A percentile compares a stretch with the other conserved stretches of the same genome.
phyloP scores from a whole-genome alignment of 2,797 vertebrate species.

The Myiotriccus ornatus region DNA sequence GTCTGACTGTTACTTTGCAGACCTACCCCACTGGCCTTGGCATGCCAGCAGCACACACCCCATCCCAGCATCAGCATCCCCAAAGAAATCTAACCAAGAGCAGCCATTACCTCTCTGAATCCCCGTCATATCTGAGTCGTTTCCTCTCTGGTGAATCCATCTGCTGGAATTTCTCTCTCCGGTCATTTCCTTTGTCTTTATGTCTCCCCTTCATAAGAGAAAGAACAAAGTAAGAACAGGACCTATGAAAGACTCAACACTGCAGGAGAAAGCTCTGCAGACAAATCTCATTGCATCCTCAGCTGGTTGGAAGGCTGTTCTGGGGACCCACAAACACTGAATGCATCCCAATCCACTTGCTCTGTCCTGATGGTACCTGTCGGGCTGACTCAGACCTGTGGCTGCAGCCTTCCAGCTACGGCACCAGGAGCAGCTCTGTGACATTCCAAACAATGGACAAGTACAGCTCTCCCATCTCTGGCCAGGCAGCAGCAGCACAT shows the following conservation, averaged over 20 bases:
- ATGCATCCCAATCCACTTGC: background rate
- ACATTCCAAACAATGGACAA: background rate
- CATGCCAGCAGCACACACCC: background rate
- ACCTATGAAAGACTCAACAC: background rate
- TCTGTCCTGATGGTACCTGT: background rate
- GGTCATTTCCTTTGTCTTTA: slow-evolving; percentile 77
- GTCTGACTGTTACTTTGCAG: background rate
- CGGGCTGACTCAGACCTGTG: background rate
- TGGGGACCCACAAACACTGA: background rate
- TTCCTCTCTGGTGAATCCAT: slow-evolving; percentile 79
- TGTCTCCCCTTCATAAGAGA: slow-evolving; percentile 71
- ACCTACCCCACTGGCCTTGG: background rate
- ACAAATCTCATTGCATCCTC: background rate
- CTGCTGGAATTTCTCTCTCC: slow-evolving; percentile 75
- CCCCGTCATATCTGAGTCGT: slow-evolving; percentile 68
- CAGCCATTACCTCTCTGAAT: slow-evolving; percentile 70
- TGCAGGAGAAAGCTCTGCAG: background rate
- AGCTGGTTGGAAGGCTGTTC: background rate
- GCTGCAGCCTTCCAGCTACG: background rate
- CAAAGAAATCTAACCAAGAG: background rate
- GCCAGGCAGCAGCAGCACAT: background rate
- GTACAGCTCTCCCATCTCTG: background rate
- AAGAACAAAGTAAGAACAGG: background rate
- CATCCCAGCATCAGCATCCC: background rate
- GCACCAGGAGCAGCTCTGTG: background rate